phyloP scores from a whole-genome alignment of 2,888 invertebrate species.

The Steromphala cineraria region DNA sequence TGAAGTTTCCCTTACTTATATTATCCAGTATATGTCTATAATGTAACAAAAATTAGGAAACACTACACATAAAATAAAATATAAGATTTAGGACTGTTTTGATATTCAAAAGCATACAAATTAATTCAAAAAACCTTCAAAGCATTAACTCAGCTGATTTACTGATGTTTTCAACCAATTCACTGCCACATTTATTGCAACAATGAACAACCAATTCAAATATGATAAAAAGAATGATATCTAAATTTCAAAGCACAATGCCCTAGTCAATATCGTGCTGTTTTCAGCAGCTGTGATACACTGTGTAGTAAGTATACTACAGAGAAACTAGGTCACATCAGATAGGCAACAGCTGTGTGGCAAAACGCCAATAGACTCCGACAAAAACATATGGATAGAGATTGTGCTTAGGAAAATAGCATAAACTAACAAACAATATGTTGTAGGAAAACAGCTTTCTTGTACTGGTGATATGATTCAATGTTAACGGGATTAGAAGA shows the following conservation, averaged over 20 bases:
- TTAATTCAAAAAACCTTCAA: no score
- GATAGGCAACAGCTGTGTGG: background rate
- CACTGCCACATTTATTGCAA: background rate
- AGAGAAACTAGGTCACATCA: background rate
- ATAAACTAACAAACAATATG: background rate
- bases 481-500: no score
- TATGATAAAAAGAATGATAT: background rate
- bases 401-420: background rate
- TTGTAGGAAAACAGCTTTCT: background rate
- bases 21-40: no score
- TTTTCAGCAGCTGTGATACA: background rate
- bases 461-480: background rate
- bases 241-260: background rate
- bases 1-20: no score
- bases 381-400: background rate
- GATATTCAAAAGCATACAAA: background rate
- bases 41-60: no score
- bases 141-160: no score
- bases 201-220: background rate
- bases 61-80: no score
- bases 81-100: background rate
- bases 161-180: background rate
- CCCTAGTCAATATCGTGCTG: no score
- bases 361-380: background rate
- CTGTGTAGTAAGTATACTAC: constrained; percentile 14